Evolutionary conservation across 2,888 invertebrate genomes (phyloP).

Genomic region (Sisyra terminalis): DNA sequence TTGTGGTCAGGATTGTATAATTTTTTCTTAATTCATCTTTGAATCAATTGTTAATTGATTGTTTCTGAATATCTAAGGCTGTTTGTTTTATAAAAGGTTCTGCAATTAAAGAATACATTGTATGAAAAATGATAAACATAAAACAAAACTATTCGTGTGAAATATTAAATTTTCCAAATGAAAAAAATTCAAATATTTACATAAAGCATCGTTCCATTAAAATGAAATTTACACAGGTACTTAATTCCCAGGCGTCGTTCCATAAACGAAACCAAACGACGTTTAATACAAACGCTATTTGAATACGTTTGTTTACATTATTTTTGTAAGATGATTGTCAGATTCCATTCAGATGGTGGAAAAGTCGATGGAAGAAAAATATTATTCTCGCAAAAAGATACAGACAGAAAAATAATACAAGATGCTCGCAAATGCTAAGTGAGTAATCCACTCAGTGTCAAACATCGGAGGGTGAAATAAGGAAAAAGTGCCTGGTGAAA

Average conservation of each 20-base stretch:
- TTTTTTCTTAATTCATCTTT: too few relatives aligned
- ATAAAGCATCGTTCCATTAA: conserved; percentile 33
- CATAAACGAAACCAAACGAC: neutral
- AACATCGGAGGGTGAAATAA: too few relatives aligned
- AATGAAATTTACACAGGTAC: conserved; percentile 30
- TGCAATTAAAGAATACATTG: too few relatives aligned
- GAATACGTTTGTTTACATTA: neutral
- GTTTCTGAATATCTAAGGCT: too few relatives aligned
- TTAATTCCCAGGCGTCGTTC: conserved; percentile 8
- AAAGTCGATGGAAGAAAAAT: conserved; percentile 26
- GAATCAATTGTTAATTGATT: too few relatives aligned
- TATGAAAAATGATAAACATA: too few relatives aligned
- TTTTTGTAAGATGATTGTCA: conserved; percentile 16
- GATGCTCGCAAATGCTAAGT: conserved; percentile 11
- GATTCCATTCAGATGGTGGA: conserved; percentile 18
- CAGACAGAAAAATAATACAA: conserved; percentile 9
- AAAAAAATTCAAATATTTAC: conserved; percentile 32
- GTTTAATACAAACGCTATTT: neutral
- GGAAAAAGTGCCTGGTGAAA: too few relatives aligned
- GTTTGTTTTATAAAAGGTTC: too few relatives aligned
- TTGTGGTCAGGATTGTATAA: too few relatives aligned
- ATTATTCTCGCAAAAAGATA: conserved; percentile 19
- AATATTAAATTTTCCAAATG: neutral
- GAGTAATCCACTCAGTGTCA: conserved; percentile 10
- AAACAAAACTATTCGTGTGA: too few relatives aligned